Evolutionary conservation across 2,113 vertebrate species (phyloP).

Genomic region (Aramus guarauna): DNA sequence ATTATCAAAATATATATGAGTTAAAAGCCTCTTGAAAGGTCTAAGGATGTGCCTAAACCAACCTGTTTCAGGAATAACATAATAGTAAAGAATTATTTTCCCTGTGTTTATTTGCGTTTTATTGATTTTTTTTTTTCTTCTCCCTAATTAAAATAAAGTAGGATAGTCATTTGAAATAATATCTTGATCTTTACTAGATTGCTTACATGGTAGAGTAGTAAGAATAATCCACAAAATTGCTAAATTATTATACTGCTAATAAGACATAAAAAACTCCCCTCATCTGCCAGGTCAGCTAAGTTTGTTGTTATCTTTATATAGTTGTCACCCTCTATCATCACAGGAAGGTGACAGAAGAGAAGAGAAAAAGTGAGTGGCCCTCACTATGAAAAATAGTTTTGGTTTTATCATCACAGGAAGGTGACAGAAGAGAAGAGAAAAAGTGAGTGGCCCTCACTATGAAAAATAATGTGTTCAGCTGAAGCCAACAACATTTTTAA

Average conservation of each 20-base stretch:
- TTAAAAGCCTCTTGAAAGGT: background rate
- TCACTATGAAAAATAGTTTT: background rate
- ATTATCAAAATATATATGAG: background rate
- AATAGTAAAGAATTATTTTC: background rate
- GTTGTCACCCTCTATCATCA: background rate
- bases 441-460: background rate
- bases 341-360: background rate
- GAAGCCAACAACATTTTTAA: background rate
- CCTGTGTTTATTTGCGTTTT: background rate
- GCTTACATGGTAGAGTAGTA: background rate
- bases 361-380: background rate
- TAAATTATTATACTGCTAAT: background rate
- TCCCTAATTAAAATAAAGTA: background rate
- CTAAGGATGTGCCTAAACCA: background rate
- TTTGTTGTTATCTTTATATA: background rate
- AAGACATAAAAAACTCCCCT: background rate
- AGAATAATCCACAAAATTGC: background rate
- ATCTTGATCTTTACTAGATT: background rate
- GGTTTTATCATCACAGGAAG: background rate
- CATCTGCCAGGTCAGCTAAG: background rate
- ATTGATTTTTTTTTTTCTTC: background rate
- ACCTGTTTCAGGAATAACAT: background rate
- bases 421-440: background rate
- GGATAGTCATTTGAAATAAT: background rate
- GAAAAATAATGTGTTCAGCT: background rate